A percentile compares a stretch with the other conserved stretches of the same genome.
phyloP scores from a whole-genome alignment of 2,113 vertebrate species.

The Austrofundulus limnaeus region DNA sequence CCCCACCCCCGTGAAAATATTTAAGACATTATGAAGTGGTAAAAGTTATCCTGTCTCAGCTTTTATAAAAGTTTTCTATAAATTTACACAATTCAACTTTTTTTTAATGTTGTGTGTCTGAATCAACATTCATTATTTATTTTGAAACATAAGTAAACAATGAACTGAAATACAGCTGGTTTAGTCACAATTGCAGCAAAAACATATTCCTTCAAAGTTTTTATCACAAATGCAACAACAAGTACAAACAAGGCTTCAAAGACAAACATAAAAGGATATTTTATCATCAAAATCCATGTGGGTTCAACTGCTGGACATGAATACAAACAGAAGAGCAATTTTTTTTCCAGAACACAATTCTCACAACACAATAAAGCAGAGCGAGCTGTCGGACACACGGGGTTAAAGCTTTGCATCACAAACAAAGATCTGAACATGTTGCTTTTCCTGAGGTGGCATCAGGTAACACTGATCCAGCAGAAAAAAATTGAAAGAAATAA shows the following conservation, averaged over 20 bases:
- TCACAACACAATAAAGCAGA: neutral
- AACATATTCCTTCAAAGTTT: neutral
- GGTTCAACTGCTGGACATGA: neutral
- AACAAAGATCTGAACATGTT: conserved; percentile 12
- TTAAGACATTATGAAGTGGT: neutral
- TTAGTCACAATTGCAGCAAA: conserved; percentile 8
- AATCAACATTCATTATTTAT: neutral
- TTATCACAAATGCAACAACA: neutral
- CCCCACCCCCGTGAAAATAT: neutral
- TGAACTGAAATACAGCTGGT: neutral
- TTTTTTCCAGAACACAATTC: neutral
- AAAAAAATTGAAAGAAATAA: neutral
- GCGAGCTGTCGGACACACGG: neutral
- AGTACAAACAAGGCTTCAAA: neutral
- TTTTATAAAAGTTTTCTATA: neutral
- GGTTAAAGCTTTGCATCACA: conserved; percentile 5
- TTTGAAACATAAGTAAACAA: neutral
- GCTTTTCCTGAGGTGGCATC: conserved; percentile 24
- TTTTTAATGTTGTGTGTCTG: neutral
- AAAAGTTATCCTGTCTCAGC: neutral
- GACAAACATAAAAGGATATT: neutral
- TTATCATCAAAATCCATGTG: neutral
- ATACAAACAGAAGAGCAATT: neutral
- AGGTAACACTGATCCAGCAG: conserved; percentile 3
- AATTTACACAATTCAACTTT: neutral